Evolutionary conservation across 2,888 invertebrate genomes (phyloP), one percentile per base, ranked within the genome.

Genomic region (Ypsolopha scabrella): DNA sequence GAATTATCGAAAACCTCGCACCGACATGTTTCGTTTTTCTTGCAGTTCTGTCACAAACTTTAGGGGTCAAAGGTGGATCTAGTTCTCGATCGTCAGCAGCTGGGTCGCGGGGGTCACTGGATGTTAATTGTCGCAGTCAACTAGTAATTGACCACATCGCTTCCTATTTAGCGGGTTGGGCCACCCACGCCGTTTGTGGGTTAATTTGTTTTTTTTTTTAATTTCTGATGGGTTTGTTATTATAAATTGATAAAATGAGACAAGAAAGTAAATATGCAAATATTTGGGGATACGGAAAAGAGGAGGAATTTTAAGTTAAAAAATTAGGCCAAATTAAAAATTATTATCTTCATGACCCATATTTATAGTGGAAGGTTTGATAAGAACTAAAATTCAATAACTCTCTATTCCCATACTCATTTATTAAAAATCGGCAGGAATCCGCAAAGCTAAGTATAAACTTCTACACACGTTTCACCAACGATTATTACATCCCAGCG

Each of bases 81-180:
- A 45, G 33, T 34, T 33, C 33, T 24, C n/a, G 9, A 4, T 8
- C 33, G 1, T 34, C 8, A 33, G 41, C 43, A 24, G 43, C 8
- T 13, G 43, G 14, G 13, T 13, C 43, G 43, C 13, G 33, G 34
- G n/a, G 33, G 33, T 46, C 46, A 11, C 8, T 41, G 11, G 36
- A 46, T 41, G 41, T 14, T 64, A 64, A 64, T 64, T 64, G 61
- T 56, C 55, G 34, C 61, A 59, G 64, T 64, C 64, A 64, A 64
- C 56, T 60, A 59, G 60, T 64, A 64, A 63, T 64, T 64, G 64
- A 64, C 64, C 64, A 52, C 60, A 58, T 65, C 64, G 65, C 58
- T 65, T 65, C 65, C 65, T 65, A 64, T 57, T 65, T 65, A 65
- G 39, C 46, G 13, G 35, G 24, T 4, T 24, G 52, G 65, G 64